phyloP scores from a whole-genome alignment of 2,797 vertebrate species.

The Scolopax bukidnonensis region DNA sequence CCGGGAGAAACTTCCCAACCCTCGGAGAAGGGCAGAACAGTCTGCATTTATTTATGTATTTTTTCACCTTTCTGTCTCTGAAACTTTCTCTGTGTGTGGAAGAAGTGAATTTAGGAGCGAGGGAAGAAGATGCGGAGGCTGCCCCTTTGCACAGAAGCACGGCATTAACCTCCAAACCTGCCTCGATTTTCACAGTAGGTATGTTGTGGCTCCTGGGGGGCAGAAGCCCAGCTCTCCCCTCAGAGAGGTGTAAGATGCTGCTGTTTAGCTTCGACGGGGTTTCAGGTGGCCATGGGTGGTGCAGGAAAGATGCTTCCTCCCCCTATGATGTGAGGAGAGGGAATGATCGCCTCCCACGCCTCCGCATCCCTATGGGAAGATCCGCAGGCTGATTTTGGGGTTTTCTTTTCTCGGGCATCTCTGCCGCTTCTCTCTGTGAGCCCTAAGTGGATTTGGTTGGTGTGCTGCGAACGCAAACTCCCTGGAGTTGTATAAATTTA shows the following conservation, averaged over 20 bases:
- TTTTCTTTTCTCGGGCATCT: background rate
- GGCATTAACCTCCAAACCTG: background rate
- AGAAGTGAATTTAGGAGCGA: background rate
- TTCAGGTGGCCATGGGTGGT: background rate
- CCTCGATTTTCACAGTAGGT: background rate
- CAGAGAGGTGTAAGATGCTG: background rate
- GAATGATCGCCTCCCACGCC: fast-evolving
- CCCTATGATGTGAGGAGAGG: background rate
- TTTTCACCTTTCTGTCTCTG: background rate
- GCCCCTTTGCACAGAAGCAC: background rate
- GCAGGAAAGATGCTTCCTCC: background rate
- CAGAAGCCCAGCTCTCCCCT: background rate
- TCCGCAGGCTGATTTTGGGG: background rate
- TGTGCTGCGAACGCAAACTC: background rate
- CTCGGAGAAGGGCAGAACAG: background rate
- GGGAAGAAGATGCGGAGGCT: background rate
- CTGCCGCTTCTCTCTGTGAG: background rate
- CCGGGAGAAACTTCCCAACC: background rate
- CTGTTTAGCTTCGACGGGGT: background rate
- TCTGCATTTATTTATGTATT: background rate
- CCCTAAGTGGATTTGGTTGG: background rate
- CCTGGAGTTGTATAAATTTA: background rate
- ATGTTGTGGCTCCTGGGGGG: background rate
- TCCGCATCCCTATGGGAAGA: background rate
- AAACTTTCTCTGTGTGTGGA: background rate